Conservation (phyloP, 2,888 invertebrate species). For the Hirtodrosophila cameraria region DNA sequence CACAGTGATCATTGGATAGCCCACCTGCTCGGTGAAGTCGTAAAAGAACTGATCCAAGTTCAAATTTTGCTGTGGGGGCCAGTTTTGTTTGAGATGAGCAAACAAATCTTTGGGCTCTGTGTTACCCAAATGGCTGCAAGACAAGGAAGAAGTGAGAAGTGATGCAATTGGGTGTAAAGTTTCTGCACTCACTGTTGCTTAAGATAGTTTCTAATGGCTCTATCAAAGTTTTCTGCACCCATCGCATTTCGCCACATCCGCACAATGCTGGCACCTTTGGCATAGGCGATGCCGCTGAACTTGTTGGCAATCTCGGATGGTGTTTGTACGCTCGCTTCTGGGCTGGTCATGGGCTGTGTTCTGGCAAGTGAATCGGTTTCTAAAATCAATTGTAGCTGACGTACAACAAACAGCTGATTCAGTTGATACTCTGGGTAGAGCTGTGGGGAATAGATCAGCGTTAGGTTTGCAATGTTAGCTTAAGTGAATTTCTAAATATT, state of each 20-base stretch:
- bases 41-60: slow-evolving; percentile 80
- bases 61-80: slow-evolving; percentile 74
- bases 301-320: slow-evolving; percentile 86
- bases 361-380: slow-evolving; percentile 85
- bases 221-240: slow-evolving; percentile 85
- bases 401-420: slow-evolving; percentile 88
- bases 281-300: slow-evolving; percentile 87
- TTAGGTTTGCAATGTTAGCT: too few relatives aligned
- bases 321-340: slow-evolving; percentile 85
- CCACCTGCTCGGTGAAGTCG: slow-evolving; percentile 88
- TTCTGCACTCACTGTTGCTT: slow-evolving; percentile 82
- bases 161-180: too few relatives aligned
- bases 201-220: slow-evolving; percentile 86
- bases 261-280: slow-evolving; percentile 87
- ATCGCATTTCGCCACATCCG: slow-evolving; percentile 88
- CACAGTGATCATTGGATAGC: slow-evolving; percentile 88
- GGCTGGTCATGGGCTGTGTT: slow-evolving; percentile 86
- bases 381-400: slow-evolving; percentile 88
- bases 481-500: not conserved
- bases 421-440: slow-evolving; percentile 87
- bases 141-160: not conserved
- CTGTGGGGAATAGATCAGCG: slow-evolving; percentile 85
- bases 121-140: slow-evolving; percentile 71
- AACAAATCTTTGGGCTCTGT: slow-evolving; percentile 86
- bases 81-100: slow-evolving; percentile 82